Evolutionary conservation across 2,113 vertebrate species (phyloP), one percentile per base, ranked within the genome.

Genomic region (Electrona antarctica): DNA sequence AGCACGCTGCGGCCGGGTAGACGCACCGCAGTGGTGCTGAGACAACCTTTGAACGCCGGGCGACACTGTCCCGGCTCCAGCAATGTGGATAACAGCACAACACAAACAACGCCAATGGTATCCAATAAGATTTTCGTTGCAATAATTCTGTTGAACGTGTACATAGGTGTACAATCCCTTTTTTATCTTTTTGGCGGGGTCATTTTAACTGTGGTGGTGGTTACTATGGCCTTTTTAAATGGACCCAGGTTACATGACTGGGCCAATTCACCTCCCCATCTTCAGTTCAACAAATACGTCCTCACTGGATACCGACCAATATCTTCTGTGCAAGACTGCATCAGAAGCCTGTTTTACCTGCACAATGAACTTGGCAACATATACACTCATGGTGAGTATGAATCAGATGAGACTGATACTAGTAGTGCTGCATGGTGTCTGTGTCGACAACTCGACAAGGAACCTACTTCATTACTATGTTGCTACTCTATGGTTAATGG

Each of bases 341-440:
- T 97, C 84, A 85, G 93, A 49, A 97, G 96, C 85, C 93, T 97
- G 72, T 97, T 97, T 69, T 97, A 97, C 89, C 92, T 97, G 80
- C 96, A 97, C 94, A 97, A 97, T 77, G 96, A 97, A 71, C 91
- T 96, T 64, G 96, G 95, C 8, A 97, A 97, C 93, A 97, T 97
- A 74, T 97, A 97, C 91, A 97, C 95, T 13, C 95, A 97, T 74
- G 95, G 96, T 97, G 91, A 94, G 95, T 90, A 33, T 8, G 7
- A 13, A 54, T 11, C 51, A 54, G 56, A 7, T 58, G 56, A 29
- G 15, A 58, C 29, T 28, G 8, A 2, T 58, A 9, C 21, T 8
- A 10, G 21, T 54, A 41, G 33, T 41, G 5, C 3, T 41, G 33
- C 33, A 41, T 41, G 33, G 2, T 41, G 33, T 41, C 33, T 21